Percentiles rank a stretch among this genome's conserved stretches.
Evolutionary conservation across 2,888 invertebrate genomes (phyloP).

Genomic region (Synanthedon andrenaeformis): DNA sequence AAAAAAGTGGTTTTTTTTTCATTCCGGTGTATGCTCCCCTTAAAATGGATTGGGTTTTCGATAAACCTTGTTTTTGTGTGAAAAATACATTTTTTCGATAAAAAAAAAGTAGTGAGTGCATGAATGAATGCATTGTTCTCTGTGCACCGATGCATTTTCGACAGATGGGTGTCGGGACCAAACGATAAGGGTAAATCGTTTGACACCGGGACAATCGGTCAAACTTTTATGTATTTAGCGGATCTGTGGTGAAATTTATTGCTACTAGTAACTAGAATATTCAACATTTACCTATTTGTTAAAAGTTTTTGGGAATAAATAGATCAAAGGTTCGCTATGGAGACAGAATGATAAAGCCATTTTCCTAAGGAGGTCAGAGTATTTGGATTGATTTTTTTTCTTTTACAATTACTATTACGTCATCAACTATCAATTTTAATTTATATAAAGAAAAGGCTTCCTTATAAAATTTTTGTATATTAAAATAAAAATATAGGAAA

Average conservation of each 20-base stretch:
- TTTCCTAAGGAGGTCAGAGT: no score
- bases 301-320: no score
- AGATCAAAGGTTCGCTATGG: no score
- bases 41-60: not conserved
- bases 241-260: not conserved
- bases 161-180: slow-evolving; percentile 37
- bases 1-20: not conserved
- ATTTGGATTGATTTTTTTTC: no score
- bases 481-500: no score
- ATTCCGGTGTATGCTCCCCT: not conserved
- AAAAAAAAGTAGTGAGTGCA: slow-evolving; percentile 22
- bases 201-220: slow-evolving; percentile 57
- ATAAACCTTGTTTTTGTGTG: slow-evolving; percentile 1
- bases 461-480: no score
- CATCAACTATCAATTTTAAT: no score
- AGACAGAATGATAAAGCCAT: no score
- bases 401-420: no score
- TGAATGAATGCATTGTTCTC: slow-evolving; percentile 50
- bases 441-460: no score
- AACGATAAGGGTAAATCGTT: slow-evolving; percentile 58
- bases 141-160: slow-evolving; percentile 21
- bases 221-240: slow-evolving; percentile 7
- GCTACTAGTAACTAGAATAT: not conserved
- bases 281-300: no score
- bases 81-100: slow-evolving; percentile 30